Base-by-base conservation (phyloP, 2,797 vertebrate genomes). In the Hydrocynus forskahlii region DNA sequence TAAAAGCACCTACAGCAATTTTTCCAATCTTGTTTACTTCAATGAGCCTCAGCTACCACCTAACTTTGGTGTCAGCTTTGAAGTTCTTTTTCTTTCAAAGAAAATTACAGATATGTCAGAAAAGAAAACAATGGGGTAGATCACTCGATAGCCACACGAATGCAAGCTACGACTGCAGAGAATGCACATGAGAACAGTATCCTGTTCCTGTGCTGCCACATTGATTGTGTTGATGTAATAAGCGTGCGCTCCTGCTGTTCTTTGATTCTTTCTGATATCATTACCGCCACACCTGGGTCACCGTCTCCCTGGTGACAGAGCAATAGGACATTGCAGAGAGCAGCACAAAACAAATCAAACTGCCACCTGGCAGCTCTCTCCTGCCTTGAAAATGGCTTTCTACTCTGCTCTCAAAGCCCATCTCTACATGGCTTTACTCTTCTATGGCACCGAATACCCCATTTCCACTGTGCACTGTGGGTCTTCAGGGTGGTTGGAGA, bases 291-390 rank as follows among this genome's bases (percentile, higher is more conserved):
- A 67, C 57, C 78, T 75, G 75, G 76, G 60, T 48, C 9, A 52
- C 59, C 25, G 75, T 75, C 64, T 77, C 21, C 78, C 60, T 70
- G 81, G 68, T 59, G 81, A 81, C 75, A 57, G 35, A 72, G 57
- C 75, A 77, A 77, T 64, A 59, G 69, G 45, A 40, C 45, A n/a
- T 79, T 67, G 78, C n/a, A 23, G 50, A 35, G 64, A 79, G 48
- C 55, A 69, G 55, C 76, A 83, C 76, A 70, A 79, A 79, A 69
- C 72, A 82, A 75, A 81, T 84, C 70, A 78, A 78, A 66, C 55
- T 73, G 83, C 76, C 73, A 79, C 72, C 80, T 79, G 83, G 45
- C 72, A 82, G 72, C n/a, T 60, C n/a, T 67, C 25, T 16, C 60
- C 76, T 66, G 38, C 7, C 17, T 59, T 40, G 48, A 72, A 79